Evolutionary conservation across 2,888 invertebrate genomes (phyloP), one percentile per base, ranked within the genome.

Genomic region (Dasysyrphus tricinctus): DNA sequence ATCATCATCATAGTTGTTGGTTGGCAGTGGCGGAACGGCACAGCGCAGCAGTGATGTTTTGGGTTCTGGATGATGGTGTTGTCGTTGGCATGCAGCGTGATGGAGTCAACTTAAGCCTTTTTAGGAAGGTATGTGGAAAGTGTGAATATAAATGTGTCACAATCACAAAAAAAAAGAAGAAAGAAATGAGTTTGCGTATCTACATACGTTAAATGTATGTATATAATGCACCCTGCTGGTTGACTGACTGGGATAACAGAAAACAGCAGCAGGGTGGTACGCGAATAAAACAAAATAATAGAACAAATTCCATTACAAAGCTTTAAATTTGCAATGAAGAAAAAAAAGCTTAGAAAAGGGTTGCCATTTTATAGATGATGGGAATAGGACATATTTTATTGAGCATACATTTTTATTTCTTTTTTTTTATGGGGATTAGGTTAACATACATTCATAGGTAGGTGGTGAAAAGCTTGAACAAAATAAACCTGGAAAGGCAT

Each of bases 251-350:
- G 74, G 76, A 73, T 70, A 78, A 65, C 49, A 63, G 49, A 39
- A 7, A 39, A 12, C 39, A 54, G 29, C 69, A 44, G 75, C n/a
- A n/a, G n/a, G n/a, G n/a, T n/a, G 59, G 39, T 29, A 57, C 14
- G 49, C 6, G 14, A 72, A 69, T 19, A 44, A 73, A 57, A 65
- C 2, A 12, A 56, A 61, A 54, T 9, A 42, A 65, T 49, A 44
- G 51, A 56, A 51, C 54, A 75, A 79, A 86, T 82, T 81, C 72
- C 65, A 67, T 79, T 75, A 75, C 70, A 82, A 75, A 82, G 82
- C 86, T 81, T 75, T 24, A 7, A 37, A 59, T 69, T 80, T 14
- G 37, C 24, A 4, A 24, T 24, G 47, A 75, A 63, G 47, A 75
- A 63, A 14, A 24, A 51, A 70, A 82, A 79, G 75, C 72, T 86